These are phyloP conservation scores for Scaptomyza tumidula DNA, from an alignment of 2,888 invertebrate species.

Conservation along the genomic window DNA sequence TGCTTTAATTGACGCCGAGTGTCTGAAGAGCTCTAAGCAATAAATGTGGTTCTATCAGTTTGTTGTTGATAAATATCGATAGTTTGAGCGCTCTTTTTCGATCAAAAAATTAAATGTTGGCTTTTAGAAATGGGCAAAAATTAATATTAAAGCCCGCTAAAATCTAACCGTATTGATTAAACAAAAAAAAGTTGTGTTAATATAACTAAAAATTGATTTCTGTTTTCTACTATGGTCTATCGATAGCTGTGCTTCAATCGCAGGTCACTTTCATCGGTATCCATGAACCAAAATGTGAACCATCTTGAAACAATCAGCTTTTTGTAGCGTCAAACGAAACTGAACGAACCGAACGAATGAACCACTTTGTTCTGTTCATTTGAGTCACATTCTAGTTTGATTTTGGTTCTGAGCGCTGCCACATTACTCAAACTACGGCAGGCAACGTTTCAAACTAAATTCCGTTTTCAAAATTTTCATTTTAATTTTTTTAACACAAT, in stretches of 20 bases:
- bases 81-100: not conserved
- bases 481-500: not conserved
- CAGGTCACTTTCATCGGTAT: conserved; percentile 89
- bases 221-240: too few species aligned
- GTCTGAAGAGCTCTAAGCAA: conserved; percentile 2
- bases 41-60: not conserved
- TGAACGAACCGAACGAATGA: not conserved
- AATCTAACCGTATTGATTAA: too few species aligned
- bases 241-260: conserved; percentile 89
- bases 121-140: not conserved
- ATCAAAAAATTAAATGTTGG: too few species aligned
- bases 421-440: not conserved
- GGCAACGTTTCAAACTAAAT: too few species aligned
- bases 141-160: too few species aligned
- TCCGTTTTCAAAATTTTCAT: conserved; percentile 19
- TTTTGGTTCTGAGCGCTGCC: conserved; percentile 22
- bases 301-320: conserved; percentile 86
- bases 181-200: too few species aligned
- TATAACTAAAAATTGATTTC: too few species aligned
- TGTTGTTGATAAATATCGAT: not conserved
- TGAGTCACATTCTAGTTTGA: not conserved
- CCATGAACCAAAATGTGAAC: conserved; percentile 95
- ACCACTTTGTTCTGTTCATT: too few species aligned
- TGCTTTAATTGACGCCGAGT: conserved; percentile 96
- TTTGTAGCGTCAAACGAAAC: not conserved